These are phyloP conservation scores for Cyclophora albipunctata DNA, from an alignment of 2,888 invertebrate species.

Conservation along the genomic window DNA sequence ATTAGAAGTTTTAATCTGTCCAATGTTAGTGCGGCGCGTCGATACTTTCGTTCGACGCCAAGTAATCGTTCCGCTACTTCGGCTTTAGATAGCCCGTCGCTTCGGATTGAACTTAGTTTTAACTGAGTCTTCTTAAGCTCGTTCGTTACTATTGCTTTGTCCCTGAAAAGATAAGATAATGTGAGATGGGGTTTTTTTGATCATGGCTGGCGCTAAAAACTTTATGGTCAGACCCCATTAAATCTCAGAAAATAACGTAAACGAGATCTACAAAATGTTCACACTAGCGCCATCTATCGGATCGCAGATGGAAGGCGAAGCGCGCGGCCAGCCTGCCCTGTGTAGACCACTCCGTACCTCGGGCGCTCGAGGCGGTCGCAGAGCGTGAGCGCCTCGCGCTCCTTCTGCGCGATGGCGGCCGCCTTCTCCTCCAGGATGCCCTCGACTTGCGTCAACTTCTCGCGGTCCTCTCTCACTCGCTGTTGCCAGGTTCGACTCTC, in stretches of 20 bases:
- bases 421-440: constrained; percentile 49
- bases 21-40: constrained; percentile 34
- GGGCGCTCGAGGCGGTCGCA: constrained; percentile 65
- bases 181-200: no score
- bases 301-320: no score
- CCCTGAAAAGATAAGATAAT: constrained; percentile 23
- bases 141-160: constrained; percentile 49
- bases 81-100: constrained; percentile 48
- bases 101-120: constrained; percentile 54
- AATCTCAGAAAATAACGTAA: no score
- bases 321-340: no score
- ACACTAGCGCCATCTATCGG: no score
- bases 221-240: no score
- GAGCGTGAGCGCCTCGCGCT: constrained; percentile 52
- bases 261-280: no score
- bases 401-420: constrained; percentile 34
- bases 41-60: constrained; percentile 38
- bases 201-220: no score
- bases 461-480: constrained; percentile 55
- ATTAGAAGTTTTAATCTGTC: constrained; percentile 38
- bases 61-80: constrained; percentile 46
- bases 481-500: constrained; percentile 38
- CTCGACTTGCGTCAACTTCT: constrained; percentile 48
- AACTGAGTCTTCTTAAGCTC: constrained; percentile 55
- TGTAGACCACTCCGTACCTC: constrained; percentile 41